Base-by-base conservation (phyloP, 92 coral and sea anemone species). In the Palythoa grandiflora region DNA sequence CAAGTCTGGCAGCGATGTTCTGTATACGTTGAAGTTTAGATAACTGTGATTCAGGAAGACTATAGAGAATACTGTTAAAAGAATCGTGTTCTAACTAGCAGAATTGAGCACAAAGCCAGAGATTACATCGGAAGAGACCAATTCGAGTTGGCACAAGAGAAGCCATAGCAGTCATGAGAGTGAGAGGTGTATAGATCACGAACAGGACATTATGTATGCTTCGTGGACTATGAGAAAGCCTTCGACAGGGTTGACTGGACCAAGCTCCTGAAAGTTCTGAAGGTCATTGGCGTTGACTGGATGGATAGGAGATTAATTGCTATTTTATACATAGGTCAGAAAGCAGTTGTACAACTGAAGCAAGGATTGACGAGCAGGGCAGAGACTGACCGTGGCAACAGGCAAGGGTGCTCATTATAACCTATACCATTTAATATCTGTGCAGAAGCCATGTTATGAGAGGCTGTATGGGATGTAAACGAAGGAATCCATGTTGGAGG, bases 181-280 rank as follows among this genome's bases (percentile, higher is more conserved):
- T 3, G 48, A 44, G 48, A 44, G 48, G 48, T 44, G 48, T 1
- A 44, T 44, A 44, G 48, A 6, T 44, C 48, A 44, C 48, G 6
- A 44, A 44, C 48, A 44, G 48, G 48, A 44, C 48, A 44, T 44
- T 3, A 44, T 44, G 48, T 44, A 44, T 59, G 38, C 68, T 87
- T 68, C 63, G 6, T 80, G 78, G 88, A 87, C 77, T 79, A 87
- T 35, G 60, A 87, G 59, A 81, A 87, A 35, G 78, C 88, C 35
- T 87, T 83, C 48, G 88, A 83, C 78, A 54, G 78, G 14, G 90
- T 39, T 20, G 47, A 81, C 36, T 87, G 78, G 65, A 55, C 54
- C 21, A 87, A 87, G 52, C 79, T 68, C 39, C 15, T 20, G 60
- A 40, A 47, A 79, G 36, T 52, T 10, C 7, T 79, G 73, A 79